These are phyloP conservation scores for Pheosia tremula DNA, from an alignment of 2,888 invertebrate species.

Conservation along the genomic window DNA sequence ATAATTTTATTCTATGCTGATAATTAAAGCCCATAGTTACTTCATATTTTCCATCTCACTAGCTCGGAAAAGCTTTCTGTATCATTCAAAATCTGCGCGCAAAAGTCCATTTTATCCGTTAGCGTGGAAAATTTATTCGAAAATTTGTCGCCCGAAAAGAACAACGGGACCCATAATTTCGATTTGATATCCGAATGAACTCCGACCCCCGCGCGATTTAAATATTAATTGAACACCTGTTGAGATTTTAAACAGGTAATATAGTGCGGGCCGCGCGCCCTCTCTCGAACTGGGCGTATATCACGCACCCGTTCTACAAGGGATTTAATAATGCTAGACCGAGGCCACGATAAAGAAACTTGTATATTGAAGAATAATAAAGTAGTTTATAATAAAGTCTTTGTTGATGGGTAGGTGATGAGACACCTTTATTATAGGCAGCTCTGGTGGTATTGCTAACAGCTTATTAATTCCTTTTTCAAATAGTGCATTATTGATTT, in stretches of 20 bases:
- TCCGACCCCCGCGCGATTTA: conserved; percentile 18
- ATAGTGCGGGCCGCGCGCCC: conserved; percentile 26
- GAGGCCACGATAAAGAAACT: conserved; percentile 4
- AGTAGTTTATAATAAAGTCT: not conserved
- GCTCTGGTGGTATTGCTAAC: too few relatives aligned
- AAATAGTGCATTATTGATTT: too few relatives aligned
- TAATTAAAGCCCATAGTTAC: too few relatives aligned
- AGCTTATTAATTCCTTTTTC: too few relatives aligned
- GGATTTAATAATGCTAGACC: conserved; percentile 12
- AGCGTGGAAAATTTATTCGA: too few relatives aligned
- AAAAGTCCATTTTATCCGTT: too few relatives aligned
- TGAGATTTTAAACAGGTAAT: conserved; percentile 30
- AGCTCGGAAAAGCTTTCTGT: too few relatives aligned
- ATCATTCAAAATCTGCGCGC: too few relatives aligned
- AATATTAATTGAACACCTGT: conserved; percentile 39
- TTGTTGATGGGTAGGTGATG: not conserved
- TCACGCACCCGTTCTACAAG: conserved; percentile 13
- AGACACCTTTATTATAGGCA: too few relatives aligned
- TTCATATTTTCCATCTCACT: too few relatives aligned
- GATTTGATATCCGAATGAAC: conserved; percentile 11
- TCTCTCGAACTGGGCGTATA: conserved; percentile 21
- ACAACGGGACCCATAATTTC: conserved; percentile 3
- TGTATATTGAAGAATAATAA: not conserved
- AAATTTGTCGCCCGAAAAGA: not conserved
- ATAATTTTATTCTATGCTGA: too few relatives aligned